phyloP scores from a whole-genome alignment of 1,140 invertebrate genomes.

The Leptinotarsa defecta region DNA sequence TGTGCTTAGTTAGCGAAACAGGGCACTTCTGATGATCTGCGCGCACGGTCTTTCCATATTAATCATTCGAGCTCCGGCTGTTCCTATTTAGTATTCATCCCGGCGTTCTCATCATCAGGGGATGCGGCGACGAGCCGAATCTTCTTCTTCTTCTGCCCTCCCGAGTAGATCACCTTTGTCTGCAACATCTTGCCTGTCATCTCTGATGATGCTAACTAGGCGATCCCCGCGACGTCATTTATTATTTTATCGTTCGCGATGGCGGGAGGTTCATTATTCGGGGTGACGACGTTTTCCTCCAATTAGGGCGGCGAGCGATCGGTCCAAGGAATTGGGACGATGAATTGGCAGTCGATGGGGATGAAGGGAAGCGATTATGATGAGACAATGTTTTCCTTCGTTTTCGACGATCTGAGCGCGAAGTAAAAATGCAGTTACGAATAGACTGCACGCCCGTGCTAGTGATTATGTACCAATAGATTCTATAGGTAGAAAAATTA shows the following conservation, averaged over 20 bases:
- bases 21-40: constrained; percentile 33
- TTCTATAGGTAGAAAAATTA: too few species aligned
- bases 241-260: constrained; percentile 26
- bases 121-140: constrained; percentile 13
- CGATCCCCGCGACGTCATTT: constrained; percentile 36
- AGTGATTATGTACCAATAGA: too few species aligned
- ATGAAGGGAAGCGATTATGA: not conserved
- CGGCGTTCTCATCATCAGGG: constrained; percentile 37
- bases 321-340: not conserved
- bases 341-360: not conserved
- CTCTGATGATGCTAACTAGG: constrained; percentile 38
- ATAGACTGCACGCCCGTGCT: too few species aligned
- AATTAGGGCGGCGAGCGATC: too few species aligned
- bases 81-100: constrained; percentile 43
- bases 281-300: not conserved
- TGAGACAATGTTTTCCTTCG: too few species aligned
- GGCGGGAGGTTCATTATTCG: constrained; percentile 9
- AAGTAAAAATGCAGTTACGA: too few species aligned
- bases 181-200: constrained; percentile 41
- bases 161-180: constrained; percentile 16
- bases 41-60: constrained; percentile 37
- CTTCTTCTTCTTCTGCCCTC: not conserved
- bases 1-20: constrained; percentile 5
- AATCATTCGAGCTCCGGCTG: constrained; percentile 36
- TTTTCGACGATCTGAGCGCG: too few species aligned